Conservation (phyloP, 2,888 invertebrate species). For the Bugulina stolonifera region DNA sequence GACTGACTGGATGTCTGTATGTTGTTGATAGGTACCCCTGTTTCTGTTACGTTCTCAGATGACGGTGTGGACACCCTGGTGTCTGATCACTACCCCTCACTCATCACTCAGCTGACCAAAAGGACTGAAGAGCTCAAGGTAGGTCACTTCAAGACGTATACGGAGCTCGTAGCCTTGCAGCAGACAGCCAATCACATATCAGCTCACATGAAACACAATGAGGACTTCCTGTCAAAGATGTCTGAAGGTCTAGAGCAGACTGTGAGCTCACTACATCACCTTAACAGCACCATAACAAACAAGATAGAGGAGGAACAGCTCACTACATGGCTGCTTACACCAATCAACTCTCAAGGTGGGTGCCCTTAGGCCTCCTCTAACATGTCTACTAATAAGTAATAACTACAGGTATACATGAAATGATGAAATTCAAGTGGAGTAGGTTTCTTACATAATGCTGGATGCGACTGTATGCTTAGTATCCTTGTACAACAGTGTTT, state of each 20-base stretch:
- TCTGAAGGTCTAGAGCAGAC: conserved; percentile 32
- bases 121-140: neutral
- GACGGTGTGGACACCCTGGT: conserved; percentile 11
- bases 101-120: neutral
- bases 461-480: too few species aligned
- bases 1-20: too few species aligned
- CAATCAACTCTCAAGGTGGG: conserved; percentile 33
- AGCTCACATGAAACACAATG: conserved; percentile 8
- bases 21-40: neutral
- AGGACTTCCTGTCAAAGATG: conserved; percentile 14
- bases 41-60: conserved; percentile 10
- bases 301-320: conserved; percentile 36
- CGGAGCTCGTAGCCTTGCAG: neutral
- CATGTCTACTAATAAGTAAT: too few species aligned
- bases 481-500: too few species aligned
- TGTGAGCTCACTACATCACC: conserved; percentile 32
- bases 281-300: conserved; percentile 32
- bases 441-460: too few species aligned
- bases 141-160: neutral
- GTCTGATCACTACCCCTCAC: neutral
- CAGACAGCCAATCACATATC: neutral
- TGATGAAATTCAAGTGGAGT: too few species aligned
- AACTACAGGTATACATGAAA: too few species aligned
- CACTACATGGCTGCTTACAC: conserved; percentile 34
- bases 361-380: too few species aligned